A percentile compares a stretch with the other conserved stretches of the same genome.
Evolutionary conservation across 2,888 invertebrate genomes (phyloP).

Genomic region (Monochamus alternatus): DNA sequence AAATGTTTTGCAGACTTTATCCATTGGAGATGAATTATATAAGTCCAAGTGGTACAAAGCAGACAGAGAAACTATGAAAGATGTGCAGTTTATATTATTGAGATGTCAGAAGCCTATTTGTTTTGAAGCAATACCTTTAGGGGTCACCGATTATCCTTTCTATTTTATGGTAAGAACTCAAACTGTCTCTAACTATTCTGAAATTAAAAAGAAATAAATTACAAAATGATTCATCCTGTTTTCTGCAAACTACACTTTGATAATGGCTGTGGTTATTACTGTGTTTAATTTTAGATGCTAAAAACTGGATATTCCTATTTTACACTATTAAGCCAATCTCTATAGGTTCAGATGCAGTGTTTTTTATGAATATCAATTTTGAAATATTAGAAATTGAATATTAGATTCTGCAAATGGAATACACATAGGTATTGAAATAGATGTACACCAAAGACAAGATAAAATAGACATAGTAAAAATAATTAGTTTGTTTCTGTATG

Average conservation of each 20-base stretch:
- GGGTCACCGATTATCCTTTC: not conserved
- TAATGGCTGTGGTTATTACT: not conserved
- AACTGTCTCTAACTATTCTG: not conserved
- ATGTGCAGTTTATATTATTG: slow-evolving; percentile 26
- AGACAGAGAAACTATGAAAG: slow-evolving; percentile 13
- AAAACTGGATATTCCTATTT: slow-evolving; percentile 1
- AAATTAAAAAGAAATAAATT: too few species aligned
- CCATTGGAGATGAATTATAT: slow-evolving; percentile 18
- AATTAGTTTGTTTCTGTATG: too few species aligned
- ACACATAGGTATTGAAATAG: too few species aligned
- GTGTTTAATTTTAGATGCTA: too few species aligned
- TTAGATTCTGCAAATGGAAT: too few species aligned
- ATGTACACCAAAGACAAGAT: too few species aligned
- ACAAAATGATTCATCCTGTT: too few species aligned
- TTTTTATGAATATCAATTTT: too few species aligned
- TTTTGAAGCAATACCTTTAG: not conserved
- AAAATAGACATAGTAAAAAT: too few species aligned
- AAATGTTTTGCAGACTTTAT: slow-evolving; percentile 19
- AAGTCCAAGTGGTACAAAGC: slow-evolving; percentile 31
- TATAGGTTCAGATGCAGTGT: too few species aligned
- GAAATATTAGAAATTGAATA: too few species aligned
- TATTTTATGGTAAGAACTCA: slow-evolving; percentile 2
- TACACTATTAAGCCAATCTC: not conserved
- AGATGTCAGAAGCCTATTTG: not conserved
- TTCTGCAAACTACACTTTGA: too few species aligned